These are phyloP conservation scores for Dicycla oo DNA, from an alignment of 2,888 invertebrate species.

Conservation along the genomic window DNA sequence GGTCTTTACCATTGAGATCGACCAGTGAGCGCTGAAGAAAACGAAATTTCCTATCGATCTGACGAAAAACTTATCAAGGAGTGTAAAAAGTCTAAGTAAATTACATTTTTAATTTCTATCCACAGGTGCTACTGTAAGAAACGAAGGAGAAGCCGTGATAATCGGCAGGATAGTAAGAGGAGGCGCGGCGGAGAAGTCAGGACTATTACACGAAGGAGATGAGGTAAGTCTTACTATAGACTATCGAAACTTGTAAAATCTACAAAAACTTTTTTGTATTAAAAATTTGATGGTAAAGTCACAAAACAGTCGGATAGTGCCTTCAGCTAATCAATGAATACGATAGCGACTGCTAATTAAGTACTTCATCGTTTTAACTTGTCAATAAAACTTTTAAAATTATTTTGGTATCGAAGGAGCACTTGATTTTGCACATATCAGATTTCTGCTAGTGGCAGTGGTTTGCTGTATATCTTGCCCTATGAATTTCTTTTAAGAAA, in stretches of 20 bases:
- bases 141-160: conserved; percentile 98
- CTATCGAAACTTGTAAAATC: background rate
- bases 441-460: background rate
- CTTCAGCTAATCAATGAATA: background rate
- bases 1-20: no score
- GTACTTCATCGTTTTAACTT: background rate
- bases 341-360: background rate
- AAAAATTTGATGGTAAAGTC: background rate
- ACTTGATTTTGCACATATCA: no score
- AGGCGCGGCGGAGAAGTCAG: conserved; percentile 99
- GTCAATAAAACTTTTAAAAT: background rate
- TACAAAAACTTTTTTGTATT: background rate
- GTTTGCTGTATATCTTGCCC: background rate
- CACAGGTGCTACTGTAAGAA: conserved; percentile 94
- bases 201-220: conserved; percentile 98
- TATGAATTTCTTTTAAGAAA: background rate
- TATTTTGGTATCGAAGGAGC: background rate
- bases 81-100: background rate
- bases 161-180: conserved; percentile 99
- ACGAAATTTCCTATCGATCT: background rate
- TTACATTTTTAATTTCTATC: background rate
- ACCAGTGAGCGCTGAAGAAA: no score
- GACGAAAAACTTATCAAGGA: background rate
- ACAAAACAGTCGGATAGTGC: background rate
- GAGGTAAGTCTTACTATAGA: conserved; percentile 92